Evolutionary conservation across 2,797 vertebrate genomes (phyloP).

Genomic region (Poeciliopsis paucimaculata): DNA sequence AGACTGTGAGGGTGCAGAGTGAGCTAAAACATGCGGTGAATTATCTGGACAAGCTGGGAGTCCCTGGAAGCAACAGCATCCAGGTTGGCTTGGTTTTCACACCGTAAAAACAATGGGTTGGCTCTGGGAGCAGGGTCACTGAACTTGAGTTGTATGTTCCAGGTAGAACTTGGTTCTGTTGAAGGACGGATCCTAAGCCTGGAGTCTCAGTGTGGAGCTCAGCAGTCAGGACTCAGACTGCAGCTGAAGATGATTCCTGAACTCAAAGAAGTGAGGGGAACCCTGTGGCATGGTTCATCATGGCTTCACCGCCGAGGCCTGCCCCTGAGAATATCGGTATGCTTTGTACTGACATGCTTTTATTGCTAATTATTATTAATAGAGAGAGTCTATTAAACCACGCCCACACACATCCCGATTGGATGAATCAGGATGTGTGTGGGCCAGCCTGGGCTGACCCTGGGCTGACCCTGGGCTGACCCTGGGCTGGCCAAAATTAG

Average conservation of each 20-base stretch:
- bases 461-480: no score
- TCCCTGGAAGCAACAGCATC: constrained; percentile 76
- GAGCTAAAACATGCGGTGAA: constrained; percentile 78
- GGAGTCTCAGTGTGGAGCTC: constrained; percentile 67
- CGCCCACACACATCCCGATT: no score
- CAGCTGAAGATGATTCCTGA: constrained; percentile 57
- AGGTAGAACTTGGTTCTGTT: constrained; percentile 68
- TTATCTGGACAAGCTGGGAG: constrained; percentile 66
- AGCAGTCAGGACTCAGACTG: constrained; percentile 55
- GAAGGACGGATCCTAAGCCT: constrained; percentile 66
- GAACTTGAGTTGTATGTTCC: constrained; percentile 3
- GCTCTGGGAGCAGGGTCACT: background rate
- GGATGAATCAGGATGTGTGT: no score
- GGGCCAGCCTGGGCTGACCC: no score
- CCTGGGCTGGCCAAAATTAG: no score
- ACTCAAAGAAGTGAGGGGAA: constrained; percentile 71
- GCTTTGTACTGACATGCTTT: background rate
- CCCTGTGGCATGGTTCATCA: constrained; percentile 74
- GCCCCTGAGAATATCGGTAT: constrained; percentile 75
- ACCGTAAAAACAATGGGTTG: background rate
- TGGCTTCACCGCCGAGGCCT: constrained; percentile 74
- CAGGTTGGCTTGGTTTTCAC: constrained; percentile 65
- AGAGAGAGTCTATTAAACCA: no score
- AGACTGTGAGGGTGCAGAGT: constrained; percentile 63
- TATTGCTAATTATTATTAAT: background rate